A percentile compares a stretch with the other conserved stretches of the same genome.
phyloP scores from a whole-genome alignment of 2,113 vertebrate species.

The Protobothrops mucrosquamatus region DNA sequence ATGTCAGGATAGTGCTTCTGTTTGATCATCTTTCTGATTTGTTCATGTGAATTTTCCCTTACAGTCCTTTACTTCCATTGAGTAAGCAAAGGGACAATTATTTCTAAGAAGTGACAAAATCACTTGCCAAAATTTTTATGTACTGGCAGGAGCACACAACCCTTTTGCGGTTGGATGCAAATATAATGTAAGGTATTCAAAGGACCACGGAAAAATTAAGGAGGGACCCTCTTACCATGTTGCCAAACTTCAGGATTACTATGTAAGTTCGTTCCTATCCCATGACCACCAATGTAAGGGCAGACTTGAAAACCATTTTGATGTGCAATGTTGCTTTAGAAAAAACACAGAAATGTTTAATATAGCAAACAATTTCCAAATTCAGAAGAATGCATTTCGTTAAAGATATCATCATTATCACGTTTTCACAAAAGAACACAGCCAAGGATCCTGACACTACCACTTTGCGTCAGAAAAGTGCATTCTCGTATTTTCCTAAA shows the following conservation, averaged over 20 bases:
- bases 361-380: neutral
- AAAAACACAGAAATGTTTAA: slow-evolving; percentile 42
- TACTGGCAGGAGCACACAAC: neutral
- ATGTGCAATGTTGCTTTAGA: slow-evolving; percentile 77
- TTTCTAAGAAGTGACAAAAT: neutral
- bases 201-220: neutral
- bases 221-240: slow-evolving; percentile 78
- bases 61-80: slow-evolving; percentile 30
- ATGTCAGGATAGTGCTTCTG: slow-evolving; percentile 17
- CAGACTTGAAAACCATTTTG: slow-evolving; percentile 82
- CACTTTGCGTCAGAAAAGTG: neutral
- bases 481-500: neutral
- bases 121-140: accelerated
- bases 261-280: slow-evolving; percentile 93
- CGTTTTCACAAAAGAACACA: neutral
- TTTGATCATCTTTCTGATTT: slow-evolving; percentile 14
- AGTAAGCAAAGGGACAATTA: neutral
- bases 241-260: slow-evolving; percentile 96
- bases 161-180: slow-evolving; percentile 14
- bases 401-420: neutral
- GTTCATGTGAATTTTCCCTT: slow-evolving; percentile 32
- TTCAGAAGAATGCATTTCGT: neutral
- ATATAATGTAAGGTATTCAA: neutral
- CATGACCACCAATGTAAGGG: slow-evolving; percentile 90
- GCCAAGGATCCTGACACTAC: neutral